phyloP scores from a whole-genome alignment of 2,888 invertebrate genomes.

The Drosophila phalerata region DNA sequence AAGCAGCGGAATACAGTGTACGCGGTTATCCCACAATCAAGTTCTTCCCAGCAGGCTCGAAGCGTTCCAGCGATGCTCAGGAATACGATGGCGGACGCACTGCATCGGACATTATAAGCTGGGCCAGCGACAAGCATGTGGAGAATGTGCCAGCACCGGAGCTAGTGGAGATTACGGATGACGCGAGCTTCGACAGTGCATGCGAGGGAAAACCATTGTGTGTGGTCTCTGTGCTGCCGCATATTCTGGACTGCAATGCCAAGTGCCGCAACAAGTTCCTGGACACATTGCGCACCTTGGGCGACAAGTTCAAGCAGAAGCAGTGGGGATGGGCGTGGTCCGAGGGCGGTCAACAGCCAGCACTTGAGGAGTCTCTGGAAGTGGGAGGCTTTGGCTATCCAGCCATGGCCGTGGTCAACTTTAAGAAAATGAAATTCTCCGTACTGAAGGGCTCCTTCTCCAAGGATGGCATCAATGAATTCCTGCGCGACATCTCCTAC shows the following conservation, averaged over 20 bases:
- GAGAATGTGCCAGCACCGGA: conserved; percentile 97
- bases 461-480: conserved; percentile 97
- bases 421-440: conserved; percentile 98
- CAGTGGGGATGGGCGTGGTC: conserved; percentile 99
- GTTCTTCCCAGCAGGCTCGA: conserved; percentile 92
- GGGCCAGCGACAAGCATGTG: conserved; percentile 94
- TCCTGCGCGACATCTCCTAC: conserved; percentile 95
- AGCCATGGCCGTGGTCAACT: conserved; percentile 98
- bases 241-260: conserved; percentile 98
- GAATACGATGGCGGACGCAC: conserved; percentile 98
- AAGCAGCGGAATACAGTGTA: conserved; percentile 93
- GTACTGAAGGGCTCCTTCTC: conserved; percentile 97
- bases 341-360: conserved; percentile 94
- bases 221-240: conserved; percentile 95
- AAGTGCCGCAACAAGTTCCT: conserved; percentile 96
- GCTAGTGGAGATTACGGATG: conserved; percentile 89
- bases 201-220: conserved; percentile 96
- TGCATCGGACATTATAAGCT: conserved; percentile 94
- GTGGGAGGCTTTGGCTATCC: conserved; percentile 99
- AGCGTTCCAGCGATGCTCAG: conserved; percentile 89
- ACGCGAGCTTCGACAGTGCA: conserved; percentile 89
- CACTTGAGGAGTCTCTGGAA: conserved; percentile 95
- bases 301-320: conserved; percentile 97
- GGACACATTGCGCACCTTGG: conserved; percentile 89
- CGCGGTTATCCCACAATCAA: conserved; percentile 99